Evolutionary conservation across 2,113 vertebrate species (phyloP).

Genomic region (Thalassoma bifasciatum): DNA sequence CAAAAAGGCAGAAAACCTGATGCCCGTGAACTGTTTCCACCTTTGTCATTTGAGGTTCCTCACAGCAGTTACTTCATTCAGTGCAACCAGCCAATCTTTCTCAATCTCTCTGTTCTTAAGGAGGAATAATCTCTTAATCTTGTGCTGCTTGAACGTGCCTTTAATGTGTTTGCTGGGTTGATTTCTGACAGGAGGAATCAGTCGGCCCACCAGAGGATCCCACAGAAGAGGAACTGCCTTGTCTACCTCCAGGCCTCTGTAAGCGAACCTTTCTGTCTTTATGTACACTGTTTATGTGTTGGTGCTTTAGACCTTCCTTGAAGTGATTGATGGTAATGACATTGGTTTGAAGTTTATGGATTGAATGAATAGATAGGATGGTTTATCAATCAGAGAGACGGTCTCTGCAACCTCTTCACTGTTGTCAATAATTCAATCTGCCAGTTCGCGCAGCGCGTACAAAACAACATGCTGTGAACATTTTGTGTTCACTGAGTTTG

Average conservation of each 20-base stretch:
- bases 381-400: no score
- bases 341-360: no score
- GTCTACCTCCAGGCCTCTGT: slow-evolving; percentile 79
- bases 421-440: no score
- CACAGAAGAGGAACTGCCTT: slow-evolving; percentile 71
- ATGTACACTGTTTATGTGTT: background rate
- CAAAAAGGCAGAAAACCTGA: no score
- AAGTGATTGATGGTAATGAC: no score
- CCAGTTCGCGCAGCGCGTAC: no score
- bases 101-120: background rate
- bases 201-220: slow-evolving; percentile 65
- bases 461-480: no score
- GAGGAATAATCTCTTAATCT: slow-evolving; percentile 7
- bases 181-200: slow-evolving; percentile 77
- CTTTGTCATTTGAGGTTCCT: background rate
- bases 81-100: slow-evolving; percentile 1
- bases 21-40: no score
- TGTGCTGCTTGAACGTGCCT: background rate
- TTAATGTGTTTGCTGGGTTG: slow-evolving; percentile 10
- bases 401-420: no score
- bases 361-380: no score
- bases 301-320: no score
- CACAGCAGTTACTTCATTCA: background rate
- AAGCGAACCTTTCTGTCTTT: slow-evolving; percentile 34
- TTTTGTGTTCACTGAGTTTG: no score